Evolutionary conservation across 2,888 invertebrate genomes (phyloP).

Genomic region (Resseliella maxima): DNA sequence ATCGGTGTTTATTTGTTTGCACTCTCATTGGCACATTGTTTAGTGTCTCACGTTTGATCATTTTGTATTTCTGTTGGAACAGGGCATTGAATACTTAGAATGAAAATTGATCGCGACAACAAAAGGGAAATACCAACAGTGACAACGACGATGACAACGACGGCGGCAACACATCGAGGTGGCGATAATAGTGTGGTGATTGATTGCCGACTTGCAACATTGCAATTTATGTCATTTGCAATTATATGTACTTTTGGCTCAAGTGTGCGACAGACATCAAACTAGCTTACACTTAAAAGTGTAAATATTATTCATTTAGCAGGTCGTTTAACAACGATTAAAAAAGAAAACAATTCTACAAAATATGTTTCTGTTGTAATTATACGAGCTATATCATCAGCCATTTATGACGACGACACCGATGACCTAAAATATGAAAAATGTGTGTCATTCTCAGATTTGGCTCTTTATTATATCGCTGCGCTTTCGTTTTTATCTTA

Average conservation of each 20-base stretch:
- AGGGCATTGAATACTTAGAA: not conserved
- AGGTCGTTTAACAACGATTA: not conserved
- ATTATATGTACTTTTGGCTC: not conserved
- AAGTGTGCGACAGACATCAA: too few relatives aligned
- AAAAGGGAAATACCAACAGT: not conserved
- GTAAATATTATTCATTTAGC: slow-evolving; percentile 8
- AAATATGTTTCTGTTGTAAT: not conserved
- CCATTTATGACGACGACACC: not conserved
- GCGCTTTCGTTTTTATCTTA: not conserved
- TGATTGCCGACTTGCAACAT: not conserved
- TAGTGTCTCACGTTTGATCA: too few relatives aligned
- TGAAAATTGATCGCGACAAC: not conserved
- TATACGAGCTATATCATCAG: not conserved
- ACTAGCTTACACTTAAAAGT: too few relatives aligned
- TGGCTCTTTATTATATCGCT: slow-evolving; percentile 3
- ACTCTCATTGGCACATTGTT: too few relatives aligned
- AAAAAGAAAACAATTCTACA: not conserved
- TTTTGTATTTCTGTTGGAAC: too few relatives aligned
- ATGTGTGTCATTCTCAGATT: slow-evolving; percentile 39
- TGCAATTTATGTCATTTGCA: not conserved
- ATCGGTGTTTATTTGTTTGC: not conserved
- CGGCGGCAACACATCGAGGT: not conserved
- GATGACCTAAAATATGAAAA: slow-evolving; percentile 11
- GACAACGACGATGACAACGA: not conserved
- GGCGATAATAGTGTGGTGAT: not conserved